Evolutionary conservation across 2,888 invertebrate genomes (phyloP).

Genomic region (Platycnemis pennipes): DNA sequence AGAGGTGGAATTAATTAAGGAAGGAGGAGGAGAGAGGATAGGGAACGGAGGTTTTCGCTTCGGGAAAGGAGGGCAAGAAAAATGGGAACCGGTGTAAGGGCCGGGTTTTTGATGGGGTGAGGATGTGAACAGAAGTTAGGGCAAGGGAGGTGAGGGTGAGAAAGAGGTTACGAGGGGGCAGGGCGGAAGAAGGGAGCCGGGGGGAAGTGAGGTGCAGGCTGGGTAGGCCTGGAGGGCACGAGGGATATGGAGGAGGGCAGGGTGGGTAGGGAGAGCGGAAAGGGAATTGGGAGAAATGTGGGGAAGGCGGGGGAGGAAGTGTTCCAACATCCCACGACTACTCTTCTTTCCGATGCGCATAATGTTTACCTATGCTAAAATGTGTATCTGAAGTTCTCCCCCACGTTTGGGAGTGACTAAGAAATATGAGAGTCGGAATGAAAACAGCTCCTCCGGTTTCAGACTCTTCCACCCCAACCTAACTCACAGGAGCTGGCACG

Average conservation of each 20-base stretch:
- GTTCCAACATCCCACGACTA: conserved; percentile 31
- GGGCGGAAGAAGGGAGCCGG: conserved; percentile 11
- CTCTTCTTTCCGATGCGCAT: conserved; percentile 36
- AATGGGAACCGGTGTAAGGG: background rate
- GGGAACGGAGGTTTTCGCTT: background rate
- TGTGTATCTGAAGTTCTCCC: conserved; percentile 35
- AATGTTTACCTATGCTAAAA: conserved; percentile 39
- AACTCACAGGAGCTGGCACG: conserved; percentile 6
- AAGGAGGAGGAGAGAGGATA: conserved; percentile 10
- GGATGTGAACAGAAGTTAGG: background rate
- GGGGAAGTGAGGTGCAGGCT: conserved; percentile 43
- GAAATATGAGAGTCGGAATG: conserved; percentile 39
- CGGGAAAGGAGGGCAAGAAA: conserved; percentile 30
- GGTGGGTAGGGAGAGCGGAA: background rate
- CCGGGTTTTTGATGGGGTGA: background rate
- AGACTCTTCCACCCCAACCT: conserved; percentile 1
- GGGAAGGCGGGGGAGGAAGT: background rate
- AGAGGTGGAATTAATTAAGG: conserved; percentile 61
- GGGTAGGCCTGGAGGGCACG: conserved; percentile 3
- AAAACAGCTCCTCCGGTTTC: conserved; percentile 22
- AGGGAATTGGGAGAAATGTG: background rate
- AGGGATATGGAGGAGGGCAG: background rate
- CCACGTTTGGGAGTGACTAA: background rate
- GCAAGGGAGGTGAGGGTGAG: background rate
- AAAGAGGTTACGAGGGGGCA: background rate